Evolutionary conservation across 1,140 invertebrate genomes (phyloP).

Genomic region (Euwallacea similis): DNA sequence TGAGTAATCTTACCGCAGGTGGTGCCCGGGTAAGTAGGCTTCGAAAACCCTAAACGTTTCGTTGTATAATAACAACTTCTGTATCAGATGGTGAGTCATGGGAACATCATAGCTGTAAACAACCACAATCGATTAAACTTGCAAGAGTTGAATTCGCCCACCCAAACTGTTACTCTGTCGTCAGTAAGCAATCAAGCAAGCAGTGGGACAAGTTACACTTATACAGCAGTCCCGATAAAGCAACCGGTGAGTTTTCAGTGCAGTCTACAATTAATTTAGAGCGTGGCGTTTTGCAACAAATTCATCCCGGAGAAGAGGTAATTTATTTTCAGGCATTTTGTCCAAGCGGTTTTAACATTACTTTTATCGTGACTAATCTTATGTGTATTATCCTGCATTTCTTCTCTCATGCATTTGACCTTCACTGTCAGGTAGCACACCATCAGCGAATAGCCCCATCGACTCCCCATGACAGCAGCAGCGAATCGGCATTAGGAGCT

Average conservation of each 20-base stretch:
- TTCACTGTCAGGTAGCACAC: slow-evolving; percentile 19
- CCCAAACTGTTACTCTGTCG: slow-evolving; percentile 50
- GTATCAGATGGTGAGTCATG: slow-evolving; percentile 51
- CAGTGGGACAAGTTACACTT: slow-evolving; percentile 42
- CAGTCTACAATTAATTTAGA: too few species aligned
- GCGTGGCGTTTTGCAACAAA: too few species aligned
- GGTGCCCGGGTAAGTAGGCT: slow-evolving; percentile 15
- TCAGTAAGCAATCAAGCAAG: slow-evolving; percentile 40
- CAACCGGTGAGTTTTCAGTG: slow-evolving; percentile 34
- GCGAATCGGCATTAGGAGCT: slow-evolving; percentile 42
- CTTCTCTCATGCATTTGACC: background rate
- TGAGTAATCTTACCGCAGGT: slow-evolving; percentile 47
- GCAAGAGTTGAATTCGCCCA: slow-evolving; percentile 34
- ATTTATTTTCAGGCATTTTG: too few species aligned
- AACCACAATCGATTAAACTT: slow-evolving; percentile 47
- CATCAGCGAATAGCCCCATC: slow-evolving; percentile 24
- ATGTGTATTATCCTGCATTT: background rate
- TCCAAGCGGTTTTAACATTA: too few species aligned
- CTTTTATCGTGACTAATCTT: too few species aligned
- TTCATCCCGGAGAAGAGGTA: too few species aligned
- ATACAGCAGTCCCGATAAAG: slow-evolving; percentile 47
- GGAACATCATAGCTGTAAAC: slow-evolving; percentile 57
- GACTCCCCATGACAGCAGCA: slow-evolving; percentile 11
- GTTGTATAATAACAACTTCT: background rate
- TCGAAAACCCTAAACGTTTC: background rate